Percentiles rank a stretch among this genome's conserved stretches.
Evolutionary conservation across 1,140 invertebrate genomes (phyloP).

Genomic region (Drosophila baimaii): DNA sequence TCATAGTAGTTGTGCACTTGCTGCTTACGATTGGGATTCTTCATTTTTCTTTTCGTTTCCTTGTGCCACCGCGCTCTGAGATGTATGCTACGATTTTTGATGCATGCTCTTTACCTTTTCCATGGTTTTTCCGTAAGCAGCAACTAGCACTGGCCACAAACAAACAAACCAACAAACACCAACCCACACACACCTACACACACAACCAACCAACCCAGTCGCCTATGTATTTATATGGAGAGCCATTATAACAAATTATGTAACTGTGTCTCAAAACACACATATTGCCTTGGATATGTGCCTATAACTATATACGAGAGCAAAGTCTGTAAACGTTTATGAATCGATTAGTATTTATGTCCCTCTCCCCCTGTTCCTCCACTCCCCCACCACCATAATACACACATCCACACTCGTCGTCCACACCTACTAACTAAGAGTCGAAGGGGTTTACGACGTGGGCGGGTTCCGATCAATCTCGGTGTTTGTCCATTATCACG

Average conservation of each 20-base stretch:
- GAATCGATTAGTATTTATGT: slow-evolving; percentile 81
- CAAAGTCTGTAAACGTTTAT: slow-evolving; percentile 69
- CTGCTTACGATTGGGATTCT: slow-evolving; percentile 62
- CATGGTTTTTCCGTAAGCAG: slow-evolving; percentile 45
- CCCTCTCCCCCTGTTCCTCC: background rate
- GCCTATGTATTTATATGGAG: slow-evolving; percentile 74
- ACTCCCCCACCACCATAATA: slow-evolving; percentile 10
- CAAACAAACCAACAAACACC: slow-evolving; percentile 15
- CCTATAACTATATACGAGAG: slow-evolving; percentile 22
- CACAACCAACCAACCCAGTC: slow-evolving; percentile 6
- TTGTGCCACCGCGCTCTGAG: slow-evolving; percentile 57
- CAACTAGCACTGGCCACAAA: slow-evolving; percentile 28
- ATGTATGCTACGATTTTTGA: slow-evolving; percentile 74
- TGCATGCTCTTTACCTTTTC: slow-evolving; percentile 52
- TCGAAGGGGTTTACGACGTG: slow-evolving; percentile 13
- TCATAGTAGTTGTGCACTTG: slow-evolving; percentile 55
- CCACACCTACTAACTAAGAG: slow-evolving; percentile 48
- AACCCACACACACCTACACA: slow-evolving; percentile 14
- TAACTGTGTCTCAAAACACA: slow-evolving; percentile 26
- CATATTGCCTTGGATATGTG: slow-evolving; percentile 37
- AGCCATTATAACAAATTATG: slow-evolving; percentile 74
- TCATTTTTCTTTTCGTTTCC: slow-evolving; percentile 14
- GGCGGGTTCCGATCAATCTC: slow-evolving; percentile 12
- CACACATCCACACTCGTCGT: slow-evolving; percentile 49
- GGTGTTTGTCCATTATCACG: background rate